phyloP scores from a whole-genome alignment of 2,888 invertebrate species.

The Cheilosia pagana region DNA sequence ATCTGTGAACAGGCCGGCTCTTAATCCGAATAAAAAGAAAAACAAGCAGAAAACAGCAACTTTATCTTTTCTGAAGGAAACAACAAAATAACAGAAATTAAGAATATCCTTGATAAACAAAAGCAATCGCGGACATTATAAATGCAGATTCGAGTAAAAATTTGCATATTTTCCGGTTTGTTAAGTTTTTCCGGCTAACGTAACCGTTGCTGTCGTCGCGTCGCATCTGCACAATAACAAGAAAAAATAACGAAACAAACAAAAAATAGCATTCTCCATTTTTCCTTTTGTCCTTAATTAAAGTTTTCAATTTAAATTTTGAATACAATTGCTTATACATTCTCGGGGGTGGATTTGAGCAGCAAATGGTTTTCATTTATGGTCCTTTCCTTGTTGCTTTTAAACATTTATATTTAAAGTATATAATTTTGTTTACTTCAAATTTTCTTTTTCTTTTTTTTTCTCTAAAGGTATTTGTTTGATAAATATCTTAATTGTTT shows the following conservation, averaged over 20 bases:
- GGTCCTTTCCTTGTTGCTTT: slow-evolving; percentile 7
- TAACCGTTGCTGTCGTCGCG: slow-evolving; percentile 36
- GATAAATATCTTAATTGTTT: too few relatives aligned
- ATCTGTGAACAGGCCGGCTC: too few relatives aligned
- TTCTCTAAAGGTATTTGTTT: too few relatives aligned
- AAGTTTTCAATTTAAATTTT: slow-evolving; percentile 68
- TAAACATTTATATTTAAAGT: slow-evolving; percentile 47
- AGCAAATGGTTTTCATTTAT: slow-evolving; percentile 37
- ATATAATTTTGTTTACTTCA: slow-evolving; percentile 13
- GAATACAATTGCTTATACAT: slow-evolving; percentile 54
- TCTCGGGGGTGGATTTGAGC: slow-evolving; percentile 22
- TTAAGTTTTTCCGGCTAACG: slow-evolving; percentile 65
- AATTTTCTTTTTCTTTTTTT: too few relatives aligned
- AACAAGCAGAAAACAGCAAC: neutral
- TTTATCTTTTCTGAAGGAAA: neutral
- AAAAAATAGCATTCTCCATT: slow-evolving; percentile 39
- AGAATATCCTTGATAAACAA: slow-evolving; percentile 61
- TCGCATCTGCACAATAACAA: slow-evolving; percentile 49
- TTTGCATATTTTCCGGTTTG: slow-evolving; percentile 73
- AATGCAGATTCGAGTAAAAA: slow-evolving; percentile 67
- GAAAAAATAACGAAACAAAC: slow-evolving; percentile 11
- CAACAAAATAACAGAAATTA: slow-evolving; percentile 31
- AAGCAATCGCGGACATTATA: slow-evolving; percentile 59
- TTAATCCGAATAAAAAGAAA: too few relatives aligned
- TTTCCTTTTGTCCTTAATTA: slow-evolving; percentile 55